Evolutionary conservation across 2,888 invertebrate species (phyloP).

Genomic region (Drosophila subquinaria): DNA sequence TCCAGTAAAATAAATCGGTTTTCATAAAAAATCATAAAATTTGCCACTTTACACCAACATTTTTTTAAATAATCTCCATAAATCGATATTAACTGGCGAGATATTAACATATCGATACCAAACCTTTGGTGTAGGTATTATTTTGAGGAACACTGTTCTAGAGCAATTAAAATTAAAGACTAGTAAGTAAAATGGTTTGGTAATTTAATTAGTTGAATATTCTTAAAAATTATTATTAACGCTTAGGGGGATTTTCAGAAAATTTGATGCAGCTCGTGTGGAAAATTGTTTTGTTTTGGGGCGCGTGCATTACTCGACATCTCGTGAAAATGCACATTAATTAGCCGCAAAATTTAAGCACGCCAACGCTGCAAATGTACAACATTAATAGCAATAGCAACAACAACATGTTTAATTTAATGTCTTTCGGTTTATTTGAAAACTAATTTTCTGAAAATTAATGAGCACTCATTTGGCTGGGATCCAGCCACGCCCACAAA

Average conservation of each 20-base stretch:
- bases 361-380: slow-evolving; percentile 47
- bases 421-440: slow-evolving; percentile 66
- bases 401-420: slow-evolving; percentile 66
- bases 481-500: slow-evolving; percentile 71
- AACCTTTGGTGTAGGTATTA: too few relatives aligned
- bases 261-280: slow-evolving; percentile 33
- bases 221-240: not conserved
- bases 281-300: slow-evolving; percentile 43
- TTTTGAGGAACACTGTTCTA: too few relatives aligned
- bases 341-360: slow-evolving; percentile 58
- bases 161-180: not conserved
- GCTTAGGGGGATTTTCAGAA: not conserved
- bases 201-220: not conserved
- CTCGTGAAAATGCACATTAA: slow-evolving; percentile 69
- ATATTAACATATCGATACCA: too few relatives aligned
- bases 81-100: too few relatives aligned
- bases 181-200: not conserved
- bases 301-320: slow-evolving; percentile 48
- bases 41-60: too few relatives aligned
- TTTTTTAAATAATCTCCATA: too few relatives aligned
- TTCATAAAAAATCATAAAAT: too few relatives aligned
- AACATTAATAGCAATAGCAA: slow-evolving; percentile 1
- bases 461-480: slow-evolving; percentile 76
- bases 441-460: slow-evolving; percentile 76
- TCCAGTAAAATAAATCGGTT: too few relatives aligned